These are phyloP conservation scores for Nestor notabilis DNA, from an alignment of 2,113 vertebrate genomes.

Conservation along the genomic window DNA sequence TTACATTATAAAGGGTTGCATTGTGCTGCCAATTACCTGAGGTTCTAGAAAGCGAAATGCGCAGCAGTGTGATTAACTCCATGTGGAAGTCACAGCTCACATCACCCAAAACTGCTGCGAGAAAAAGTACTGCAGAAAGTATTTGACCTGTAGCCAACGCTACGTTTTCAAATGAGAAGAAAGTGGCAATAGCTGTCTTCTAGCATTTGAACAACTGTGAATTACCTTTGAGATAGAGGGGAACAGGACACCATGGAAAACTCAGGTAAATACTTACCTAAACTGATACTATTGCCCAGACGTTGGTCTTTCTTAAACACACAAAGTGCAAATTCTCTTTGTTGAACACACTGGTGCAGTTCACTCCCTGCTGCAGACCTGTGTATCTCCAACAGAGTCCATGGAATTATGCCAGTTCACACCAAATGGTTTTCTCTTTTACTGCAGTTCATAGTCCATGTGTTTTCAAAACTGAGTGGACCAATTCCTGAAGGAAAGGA, in stretches of 20 bases:
- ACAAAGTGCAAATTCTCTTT: not conserved
- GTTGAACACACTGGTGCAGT: not conserved
- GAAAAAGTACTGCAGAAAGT: not conserved
- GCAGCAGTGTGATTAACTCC: not conserved
- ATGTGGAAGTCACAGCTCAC: not conserved
- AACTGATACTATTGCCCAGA: not conserved
- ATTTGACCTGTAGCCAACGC: not conserved
- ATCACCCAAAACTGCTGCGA: not conserved
- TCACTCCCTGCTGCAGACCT: not conserved
- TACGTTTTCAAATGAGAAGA: not conserved
- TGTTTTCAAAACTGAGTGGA: not conserved
- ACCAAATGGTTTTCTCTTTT: not conserved
- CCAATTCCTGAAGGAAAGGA: not conserved
- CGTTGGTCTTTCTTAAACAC: not conserved
- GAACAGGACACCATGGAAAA: not conserved
- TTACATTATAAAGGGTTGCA: not conserved
- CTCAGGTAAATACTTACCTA: not conserved
- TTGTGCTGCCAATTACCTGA: constrained; percentile 37
- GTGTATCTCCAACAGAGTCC: not conserved
- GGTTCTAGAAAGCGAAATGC: not conserved
- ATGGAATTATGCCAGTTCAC: accelerated
- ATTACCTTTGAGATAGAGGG: not conserved
- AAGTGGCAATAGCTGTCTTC: not conserved
- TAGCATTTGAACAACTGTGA: not conserved
- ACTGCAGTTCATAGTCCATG: accelerated